These are phyloP conservation scores for Bruchidius siliquastri DNA, from an alignment of 2,888 invertebrate species.

Conservation along the genomic window DNA sequence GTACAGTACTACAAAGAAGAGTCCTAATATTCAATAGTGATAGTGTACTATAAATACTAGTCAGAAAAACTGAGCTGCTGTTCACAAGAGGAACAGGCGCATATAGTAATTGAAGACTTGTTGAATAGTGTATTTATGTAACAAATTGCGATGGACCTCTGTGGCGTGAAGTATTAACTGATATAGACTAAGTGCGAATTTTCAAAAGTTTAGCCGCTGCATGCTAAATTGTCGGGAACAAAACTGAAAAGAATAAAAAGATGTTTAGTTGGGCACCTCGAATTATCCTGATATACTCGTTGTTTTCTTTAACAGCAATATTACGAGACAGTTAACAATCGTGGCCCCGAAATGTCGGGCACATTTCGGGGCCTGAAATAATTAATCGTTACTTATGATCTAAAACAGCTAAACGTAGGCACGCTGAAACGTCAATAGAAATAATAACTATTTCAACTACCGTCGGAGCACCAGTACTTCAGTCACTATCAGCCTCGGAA, in stretches of 20 bases:
- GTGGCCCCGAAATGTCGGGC: conserved; percentile 24
- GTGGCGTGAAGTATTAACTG: neutral
- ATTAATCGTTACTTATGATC: conserved; percentile 1
- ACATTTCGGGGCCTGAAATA: conserved; percentile 26
- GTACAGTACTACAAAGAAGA: conserved; percentile 58
- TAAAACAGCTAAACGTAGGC: conserved; percentile 10
- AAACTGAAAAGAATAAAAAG: conserved; percentile 2
- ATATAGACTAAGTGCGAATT: neutral
- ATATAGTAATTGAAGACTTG: neutral
- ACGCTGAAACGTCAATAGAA: conserved; percentile 16
- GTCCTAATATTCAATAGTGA: conserved; percentile 35
- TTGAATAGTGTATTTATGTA: neutral
- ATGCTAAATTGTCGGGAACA: conserved; percentile 12
- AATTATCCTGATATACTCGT: conserved; percentile 13
- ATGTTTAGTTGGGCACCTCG: conserved; percentile 20
- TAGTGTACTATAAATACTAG: conserved; percentile 23
- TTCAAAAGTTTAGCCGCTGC: neutral
- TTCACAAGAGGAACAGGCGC: neutral
- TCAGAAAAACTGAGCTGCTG: conserved; percentile 19
- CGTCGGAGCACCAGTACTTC: neutral
- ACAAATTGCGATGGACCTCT: neutral
- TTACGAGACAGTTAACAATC: conserved; percentile 25
- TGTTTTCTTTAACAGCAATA: conserved; percentile 20
- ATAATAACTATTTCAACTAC: conserved; percentile 19
- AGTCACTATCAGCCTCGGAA: neutral